phyloP scores from a whole-genome alignment of 2,797 vertebrate genomes.

The Pelodytes ibericus region DNA sequence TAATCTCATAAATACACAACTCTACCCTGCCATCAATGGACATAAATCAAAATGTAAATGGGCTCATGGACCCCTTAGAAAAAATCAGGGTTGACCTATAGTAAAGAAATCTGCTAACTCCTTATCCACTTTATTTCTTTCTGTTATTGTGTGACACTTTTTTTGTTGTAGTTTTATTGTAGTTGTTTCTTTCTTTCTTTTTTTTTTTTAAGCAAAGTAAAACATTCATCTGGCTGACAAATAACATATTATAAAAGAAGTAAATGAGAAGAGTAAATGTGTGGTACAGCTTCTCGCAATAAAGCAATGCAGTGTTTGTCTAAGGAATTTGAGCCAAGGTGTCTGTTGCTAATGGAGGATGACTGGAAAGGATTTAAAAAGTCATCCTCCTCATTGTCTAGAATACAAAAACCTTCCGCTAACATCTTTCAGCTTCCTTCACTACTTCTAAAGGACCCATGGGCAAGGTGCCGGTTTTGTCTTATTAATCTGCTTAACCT shows the following conservation, averaged over 20 bases:
- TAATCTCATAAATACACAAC: too few species aligned
- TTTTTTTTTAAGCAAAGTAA: slow-evolving; percentile 7
- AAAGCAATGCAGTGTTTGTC: slow-evolving; percentile 60
- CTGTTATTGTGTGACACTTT: too few species aligned
- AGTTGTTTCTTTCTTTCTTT: too few species aligned
- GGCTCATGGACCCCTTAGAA: too few species aligned
- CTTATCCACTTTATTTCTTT: too few species aligned
- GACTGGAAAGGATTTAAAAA: slow-evolving; percentile 87
- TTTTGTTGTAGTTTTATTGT: too few species aligned
- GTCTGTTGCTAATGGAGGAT: slow-evolving; percentile 76
- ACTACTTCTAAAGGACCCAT: slow-evolving; percentile 71
- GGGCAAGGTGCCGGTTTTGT: slow-evolving; percentile 81
- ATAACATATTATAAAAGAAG: slow-evolving; percentile 53
- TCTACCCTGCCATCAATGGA: too few species aligned
- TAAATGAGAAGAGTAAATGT: slow-evolving; percentile 55
- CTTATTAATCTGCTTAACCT: slow-evolving; percentile 96
- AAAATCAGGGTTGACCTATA: too few species aligned
- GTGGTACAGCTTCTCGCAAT: slow-evolving; percentile 58
- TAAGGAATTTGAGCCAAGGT: slow-evolving; percentile 68
- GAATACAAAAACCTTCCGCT: slow-evolving; percentile 86
- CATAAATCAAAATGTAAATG: too few species aligned
- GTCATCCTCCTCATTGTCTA: slow-evolving; percentile 86
- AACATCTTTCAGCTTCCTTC: slow-evolving; percentile 78
- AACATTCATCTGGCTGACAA: slow-evolving; percentile 55
- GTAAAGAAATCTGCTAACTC: too few species aligned